These are phyloP conservation scores for Amniataba percoides DNA, from an alignment of 2,797 vertebrate genomes.

Conservation along the genomic window DNA sequence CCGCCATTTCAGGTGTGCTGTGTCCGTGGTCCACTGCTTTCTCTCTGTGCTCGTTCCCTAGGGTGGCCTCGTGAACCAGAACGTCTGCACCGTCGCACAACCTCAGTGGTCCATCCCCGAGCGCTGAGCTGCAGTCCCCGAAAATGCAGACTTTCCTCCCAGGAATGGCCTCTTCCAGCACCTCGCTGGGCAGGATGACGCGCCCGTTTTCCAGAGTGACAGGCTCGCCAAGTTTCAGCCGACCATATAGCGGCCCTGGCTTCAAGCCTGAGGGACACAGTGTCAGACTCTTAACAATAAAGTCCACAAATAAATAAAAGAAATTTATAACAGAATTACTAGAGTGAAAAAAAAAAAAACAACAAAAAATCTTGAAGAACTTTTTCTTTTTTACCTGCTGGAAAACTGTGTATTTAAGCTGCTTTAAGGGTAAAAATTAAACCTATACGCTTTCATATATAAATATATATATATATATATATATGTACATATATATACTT, in stretches of 20 bases:
- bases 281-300: background rate
- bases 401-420: no score
- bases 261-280: constrained; percentile 85
- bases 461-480: no score
- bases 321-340: no score
- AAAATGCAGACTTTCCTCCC: constrained; percentile 93
- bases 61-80: constrained; percentile 93
- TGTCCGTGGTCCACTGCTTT: constrained; percentile 91
- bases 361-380: no score
- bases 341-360: no score
- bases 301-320: background rate
- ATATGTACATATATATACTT: no score
- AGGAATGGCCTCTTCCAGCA: constrained; percentile 85
- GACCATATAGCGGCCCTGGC: constrained; percentile 91
- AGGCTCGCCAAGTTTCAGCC: constrained; percentile 88
- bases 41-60: constrained; percentile 87
- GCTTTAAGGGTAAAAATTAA: no score
- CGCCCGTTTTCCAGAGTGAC: constrained; percentile 86
- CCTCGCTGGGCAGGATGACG: constrained; percentile 83
- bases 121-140: constrained; percentile 89
- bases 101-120: constrained; percentile 72
- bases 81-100: constrained; percentile 88
- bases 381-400: no score
- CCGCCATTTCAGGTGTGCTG: constrained; percentile 90
- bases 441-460: no score